phyloP scores from a whole-genome alignment of 1,140 invertebrate species.

The Anastatus disparis region DNA sequence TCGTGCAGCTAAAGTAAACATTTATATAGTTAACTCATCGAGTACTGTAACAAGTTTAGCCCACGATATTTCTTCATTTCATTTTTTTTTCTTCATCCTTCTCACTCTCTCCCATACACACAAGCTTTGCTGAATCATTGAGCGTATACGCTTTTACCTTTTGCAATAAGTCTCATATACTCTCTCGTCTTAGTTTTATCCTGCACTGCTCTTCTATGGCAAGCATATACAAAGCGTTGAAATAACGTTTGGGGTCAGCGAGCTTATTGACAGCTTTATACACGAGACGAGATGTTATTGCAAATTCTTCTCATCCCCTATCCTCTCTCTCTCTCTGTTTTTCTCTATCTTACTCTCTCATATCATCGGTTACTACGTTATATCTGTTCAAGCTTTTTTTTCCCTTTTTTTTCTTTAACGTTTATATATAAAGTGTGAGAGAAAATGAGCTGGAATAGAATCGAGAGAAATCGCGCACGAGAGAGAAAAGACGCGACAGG shows the following conservation, averaged over 20 bases:
- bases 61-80: neutral
- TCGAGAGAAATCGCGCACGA: too few relatives aligned
- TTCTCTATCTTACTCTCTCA: neutral
- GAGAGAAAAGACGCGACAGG: neutral
- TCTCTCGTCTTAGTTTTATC: neutral
- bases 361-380: too few relatives aligned
- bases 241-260: slow-evolving; percentile 55
- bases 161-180: slow-evolving; percentile 5
- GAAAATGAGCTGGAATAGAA: too few relatives aligned
- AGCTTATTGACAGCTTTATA: slow-evolving; percentile 58
- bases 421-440: too few relatives aligned
- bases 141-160: too few relatives aligned
- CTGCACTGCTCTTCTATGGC: slow-evolving; percentile 1
- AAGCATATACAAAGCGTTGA: slow-evolving; percentile 40
- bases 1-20: slow-evolving; percentile 17
- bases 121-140: slow-evolving; percentile 22
- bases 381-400: too few relatives aligned
- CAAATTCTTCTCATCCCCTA: slow-evolving; percentile 45
- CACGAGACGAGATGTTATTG: slow-evolving; percentile 53
- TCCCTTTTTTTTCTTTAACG: too few relatives aligned
- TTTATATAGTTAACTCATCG: neutral
- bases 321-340: neutral
- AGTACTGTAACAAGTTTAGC: neutral
- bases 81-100: slow-evolving; percentile 28
- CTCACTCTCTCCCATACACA: neutral